Percentiles rank a stretch among this genome's conserved stretches.
These are phyloP conservation scores for Meda fulgida DNA, from an alignment of 2,797 vertebrate species.

Conservation along the genomic window DNA sequence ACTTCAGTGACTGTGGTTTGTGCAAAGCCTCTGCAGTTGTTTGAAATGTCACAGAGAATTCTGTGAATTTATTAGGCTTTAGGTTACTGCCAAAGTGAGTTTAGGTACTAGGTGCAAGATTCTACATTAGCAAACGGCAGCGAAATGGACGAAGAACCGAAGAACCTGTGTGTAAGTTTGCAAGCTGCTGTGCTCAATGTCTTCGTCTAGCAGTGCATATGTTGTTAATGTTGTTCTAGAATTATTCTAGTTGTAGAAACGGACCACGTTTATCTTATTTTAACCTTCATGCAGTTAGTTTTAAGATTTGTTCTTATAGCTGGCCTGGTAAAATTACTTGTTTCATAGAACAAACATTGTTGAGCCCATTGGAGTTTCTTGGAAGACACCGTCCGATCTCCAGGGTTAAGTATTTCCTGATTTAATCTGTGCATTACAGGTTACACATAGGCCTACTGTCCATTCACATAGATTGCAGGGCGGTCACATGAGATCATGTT, in stretches of 20 bases:
- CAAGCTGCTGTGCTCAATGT: neutral
- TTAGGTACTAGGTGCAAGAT: neutral
- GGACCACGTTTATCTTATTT: neutral
- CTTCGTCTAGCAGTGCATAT: neutral
- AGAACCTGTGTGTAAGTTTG: conserved; percentile 49
- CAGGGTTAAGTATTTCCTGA: conserved; percentile 10
- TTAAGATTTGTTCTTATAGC: neutral
- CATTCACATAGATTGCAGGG: conserved; percentile 3
- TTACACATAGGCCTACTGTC: neutral
- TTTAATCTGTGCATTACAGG: conserved; percentile 15
- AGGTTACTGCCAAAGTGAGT: conserved; percentile 15
- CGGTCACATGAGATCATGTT: conserved; percentile 43
- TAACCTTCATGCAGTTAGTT: neutral
- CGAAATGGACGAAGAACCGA: conserved; percentile 41
- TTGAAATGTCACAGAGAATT: conserved; percentile 38
- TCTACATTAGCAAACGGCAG: neutral
- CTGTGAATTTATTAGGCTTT: conserved; percentile 30
- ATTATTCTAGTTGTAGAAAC: neutral
- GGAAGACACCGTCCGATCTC: neutral
- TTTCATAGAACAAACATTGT: neutral
- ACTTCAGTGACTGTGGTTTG: conserved; percentile 24
- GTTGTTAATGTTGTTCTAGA: neutral
- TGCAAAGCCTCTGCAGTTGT: conserved; percentile 27
- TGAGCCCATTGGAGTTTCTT: neutral
- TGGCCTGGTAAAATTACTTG: neutral